Base-by-base conservation (phyloP, 2,797 vertebrate genomes). In the Melanotaenia parkinsoni region DNA sequence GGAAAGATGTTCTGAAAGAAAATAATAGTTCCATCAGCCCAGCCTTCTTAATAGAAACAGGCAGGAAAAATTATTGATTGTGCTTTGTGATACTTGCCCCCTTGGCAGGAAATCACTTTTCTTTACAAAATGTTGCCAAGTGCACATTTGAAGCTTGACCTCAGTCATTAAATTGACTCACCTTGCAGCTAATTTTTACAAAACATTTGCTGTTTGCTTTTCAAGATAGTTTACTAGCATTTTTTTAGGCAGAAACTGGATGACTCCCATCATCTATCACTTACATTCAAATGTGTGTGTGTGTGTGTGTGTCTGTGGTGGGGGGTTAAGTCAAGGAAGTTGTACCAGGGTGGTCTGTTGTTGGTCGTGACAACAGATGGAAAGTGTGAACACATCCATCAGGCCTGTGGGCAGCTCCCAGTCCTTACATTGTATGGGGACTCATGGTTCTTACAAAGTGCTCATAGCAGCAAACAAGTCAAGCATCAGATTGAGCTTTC, bases 291-390 rank as follows among this genome's bases (percentile, higher is more conserved):
- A 45, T 77, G 28, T 73, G 53, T 74, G 63, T 76, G 45, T 83
- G 56, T 78, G n/a, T n/a, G n/a, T 79, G 35, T 70, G 65, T 74
- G 72, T 78, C 79, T 76, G 71, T 76, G 87, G 89, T 87, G 90
- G 86, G 75, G 86, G 89, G 79, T 73, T 75, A 62, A 57, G 85
- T 80, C 45, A 78, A 88, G 88, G 80, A 90, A 91, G 93, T 89
- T 76, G 83, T 80, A 70, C 63, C 76, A 43, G 85, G 87, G 93
- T 90, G 89, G 90, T 91, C 91, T 90, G 84, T 84, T 90, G 86
- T 89, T 90, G 84, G 88, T 87, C 76, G 45, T 68, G 22, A 83
- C 83, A 89, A 85, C 90, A 94, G 91, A 93, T 93, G 91, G 90
- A 89, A 91, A 90, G 88, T 90, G 90, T 78, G 86, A 86, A 90